A percentile compares a stretch with the other conserved stretches of the same genome.
phyloP scores from a whole-genome alignment of 1,140 invertebrate species.

The Oncopodura yosiiana region DNA sequence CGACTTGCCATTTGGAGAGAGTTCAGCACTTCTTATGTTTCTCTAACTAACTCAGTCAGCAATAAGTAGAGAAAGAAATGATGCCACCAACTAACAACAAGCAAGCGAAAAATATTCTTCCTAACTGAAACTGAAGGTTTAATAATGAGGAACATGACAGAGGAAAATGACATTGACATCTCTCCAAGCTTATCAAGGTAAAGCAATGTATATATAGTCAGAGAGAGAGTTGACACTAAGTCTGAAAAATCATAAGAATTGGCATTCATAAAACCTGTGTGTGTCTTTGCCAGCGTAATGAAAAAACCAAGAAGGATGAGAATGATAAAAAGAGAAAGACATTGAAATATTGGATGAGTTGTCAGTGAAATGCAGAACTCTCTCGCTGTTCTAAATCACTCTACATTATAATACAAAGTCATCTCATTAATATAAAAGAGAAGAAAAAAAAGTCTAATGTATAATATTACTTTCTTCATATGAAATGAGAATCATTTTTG shows the following conservation, averaged over 20 bases:
- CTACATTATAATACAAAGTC: conserved; percentile 18
- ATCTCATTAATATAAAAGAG: conserved; percentile 21
- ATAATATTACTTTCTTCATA: conserved; percentile 18
- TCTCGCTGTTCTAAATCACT: conserved; percentile 6
- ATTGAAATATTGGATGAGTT: conserved; percentile 29
- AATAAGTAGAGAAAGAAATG: neutral
- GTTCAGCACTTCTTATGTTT: neutral
- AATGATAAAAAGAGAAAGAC: conserved; percentile 26
- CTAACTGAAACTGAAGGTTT: conserved; percentile 5
- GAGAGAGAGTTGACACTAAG: conserved; percentile 29
- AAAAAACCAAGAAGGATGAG: neutral
- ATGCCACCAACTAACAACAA: neutral
- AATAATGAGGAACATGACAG: conserved; percentile 16
- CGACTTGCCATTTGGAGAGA: neutral
- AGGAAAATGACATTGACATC: conserved; percentile 12
- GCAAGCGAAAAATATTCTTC: neutral
- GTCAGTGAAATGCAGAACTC: neutral
- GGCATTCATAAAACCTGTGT: conserved; percentile 10
- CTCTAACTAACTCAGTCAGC: neutral
- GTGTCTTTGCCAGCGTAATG: neutral
- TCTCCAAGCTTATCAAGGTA: conserved; percentile 10
- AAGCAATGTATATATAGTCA: conserved; percentile 9
- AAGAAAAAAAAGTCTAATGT: neutral
- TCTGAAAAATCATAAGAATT: conserved; percentile 21
- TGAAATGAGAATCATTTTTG: too few species aligned